Conservation (phyloP, 2,888 invertebrate species). For the Plagodis dolabraria region DNA sequence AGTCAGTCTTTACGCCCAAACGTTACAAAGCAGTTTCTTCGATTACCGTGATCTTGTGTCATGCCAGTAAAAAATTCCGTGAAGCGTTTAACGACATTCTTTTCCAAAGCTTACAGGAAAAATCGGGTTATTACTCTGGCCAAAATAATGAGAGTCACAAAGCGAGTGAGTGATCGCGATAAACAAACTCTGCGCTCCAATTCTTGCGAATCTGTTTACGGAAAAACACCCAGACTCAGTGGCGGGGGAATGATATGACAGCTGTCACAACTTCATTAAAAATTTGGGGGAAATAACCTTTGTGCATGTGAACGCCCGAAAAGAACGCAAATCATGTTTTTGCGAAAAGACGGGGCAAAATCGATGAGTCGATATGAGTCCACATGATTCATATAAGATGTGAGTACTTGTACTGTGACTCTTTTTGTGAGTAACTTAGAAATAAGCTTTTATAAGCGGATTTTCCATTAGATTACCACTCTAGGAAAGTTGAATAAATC, state of each 20-base stretch:
- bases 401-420: too few relatives aligned
- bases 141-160: conserved; percentile 40
- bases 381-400: too few relatives aligned
- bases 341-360: conserved; percentile 14
- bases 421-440: too few relatives aligned
- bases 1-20: conserved; percentile 24
- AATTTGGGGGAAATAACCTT: conserved; percentile 37
- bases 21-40: conserved; percentile 30
- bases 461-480: too few relatives aligned
- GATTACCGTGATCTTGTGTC: conserved; percentile 37
- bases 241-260: conserved; percentile 45
- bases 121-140: conserved; percentile 25
- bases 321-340: conserved; percentile 21
- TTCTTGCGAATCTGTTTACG: conserved; percentile 40
- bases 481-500: too few relatives aligned
- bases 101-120: conserved; percentile 34
- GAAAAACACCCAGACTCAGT: conserved; percentile 38
- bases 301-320: conserved; percentile 28
- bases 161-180: conserved; percentile 40
- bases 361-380: background rate
- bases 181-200: conserved; percentile 44
- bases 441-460: too few relatives aligned
- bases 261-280: conserved; percentile 46
- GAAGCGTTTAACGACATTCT: conserved; percentile 39
- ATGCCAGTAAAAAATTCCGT: conserved; percentile 47